These are phyloP conservation scores for Himalopsyche tibetana DNA, from an alignment of 2,888 invertebrate species.

Conservation along the genomic window DNA sequence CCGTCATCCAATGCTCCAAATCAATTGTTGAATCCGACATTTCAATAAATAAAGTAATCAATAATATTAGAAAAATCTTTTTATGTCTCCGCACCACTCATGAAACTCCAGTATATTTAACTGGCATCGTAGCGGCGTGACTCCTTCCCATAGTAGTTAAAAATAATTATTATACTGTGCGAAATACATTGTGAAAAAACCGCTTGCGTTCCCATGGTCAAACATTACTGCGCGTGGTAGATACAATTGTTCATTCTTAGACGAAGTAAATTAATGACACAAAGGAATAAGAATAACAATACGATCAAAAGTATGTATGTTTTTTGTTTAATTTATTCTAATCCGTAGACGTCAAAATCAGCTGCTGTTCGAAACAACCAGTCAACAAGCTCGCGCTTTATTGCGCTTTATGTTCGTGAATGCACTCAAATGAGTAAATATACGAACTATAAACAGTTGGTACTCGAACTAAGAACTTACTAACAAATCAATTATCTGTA, in stretches of 20 bases:
- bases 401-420: background rate
- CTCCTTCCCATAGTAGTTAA: conserved; percentile 19
- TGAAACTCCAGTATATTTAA: conserved; percentile 11
- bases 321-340: background rate
- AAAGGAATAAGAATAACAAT: conserved; percentile 21
- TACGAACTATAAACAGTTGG: background rate
- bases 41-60: conserved; percentile 45
- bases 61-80: conserved; percentile 6
- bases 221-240: background rate
- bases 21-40: conserved; percentile 67
- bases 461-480: too few species aligned
- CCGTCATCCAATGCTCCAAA: conserved; percentile 84
- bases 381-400: background rate
- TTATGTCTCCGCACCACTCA: background rate
- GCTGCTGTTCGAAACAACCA: background rate
- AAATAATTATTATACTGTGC: conserved; percentile 23
- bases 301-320: background rate
- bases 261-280: background rate
- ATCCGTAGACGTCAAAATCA: conserved; percentile 27
- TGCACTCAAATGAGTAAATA: background rate
- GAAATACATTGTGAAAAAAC: conserved; percentile 38
- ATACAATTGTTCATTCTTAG: background rate
- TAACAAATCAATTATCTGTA: too few species aligned
- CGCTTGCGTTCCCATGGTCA: conserved; percentile 36
- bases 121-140: background rate